Evolutionary conservation across 2,888 invertebrate species (phyloP).

Genomic region (Lithosia quadra): DNA sequence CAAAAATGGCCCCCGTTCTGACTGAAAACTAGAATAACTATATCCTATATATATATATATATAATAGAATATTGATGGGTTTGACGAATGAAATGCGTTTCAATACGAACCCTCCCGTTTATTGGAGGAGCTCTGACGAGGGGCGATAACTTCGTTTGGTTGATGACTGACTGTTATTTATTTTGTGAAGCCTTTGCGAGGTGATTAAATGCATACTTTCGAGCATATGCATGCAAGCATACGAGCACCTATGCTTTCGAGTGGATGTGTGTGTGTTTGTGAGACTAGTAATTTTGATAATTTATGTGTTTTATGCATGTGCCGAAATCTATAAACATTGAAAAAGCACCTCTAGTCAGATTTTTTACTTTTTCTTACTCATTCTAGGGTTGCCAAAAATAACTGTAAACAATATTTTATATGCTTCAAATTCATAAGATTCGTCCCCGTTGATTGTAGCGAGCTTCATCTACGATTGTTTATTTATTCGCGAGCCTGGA

Average conservation of each 20-base stretch:
- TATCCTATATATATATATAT: too few relatives aligned
- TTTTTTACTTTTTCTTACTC: not conserved
- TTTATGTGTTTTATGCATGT: too few relatives aligned
- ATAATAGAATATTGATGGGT: constrained; percentile 40
- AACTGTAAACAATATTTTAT: not conserved
- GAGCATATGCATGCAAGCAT: not conserved
- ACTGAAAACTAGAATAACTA: constrained; percentile 33
- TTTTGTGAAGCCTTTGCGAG: constrained; percentile 1
- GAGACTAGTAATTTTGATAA: too few relatives aligned
- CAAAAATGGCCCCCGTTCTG: constrained; percentile 41
- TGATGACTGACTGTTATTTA: not conserved
- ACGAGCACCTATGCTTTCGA: not conserved
- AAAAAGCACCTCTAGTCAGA: too few relatives aligned
- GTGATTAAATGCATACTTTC: not conserved
- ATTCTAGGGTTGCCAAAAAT: not conserved
- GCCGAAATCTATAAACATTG: too few relatives aligned
- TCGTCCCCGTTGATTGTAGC: not conserved
- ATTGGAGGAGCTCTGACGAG: not conserved
- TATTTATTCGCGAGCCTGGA: not conserved
- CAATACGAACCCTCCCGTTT: not conserved
- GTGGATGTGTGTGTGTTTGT: not conserved
- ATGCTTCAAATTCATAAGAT: too few relatives aligned
- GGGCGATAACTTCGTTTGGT: not conserved
- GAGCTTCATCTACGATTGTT: not conserved
- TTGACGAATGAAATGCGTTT: constrained; percentile 18